phyloP scores from a whole-genome alignment of 1,140 invertebrate species.

The Drosophila sp. region DNA sequence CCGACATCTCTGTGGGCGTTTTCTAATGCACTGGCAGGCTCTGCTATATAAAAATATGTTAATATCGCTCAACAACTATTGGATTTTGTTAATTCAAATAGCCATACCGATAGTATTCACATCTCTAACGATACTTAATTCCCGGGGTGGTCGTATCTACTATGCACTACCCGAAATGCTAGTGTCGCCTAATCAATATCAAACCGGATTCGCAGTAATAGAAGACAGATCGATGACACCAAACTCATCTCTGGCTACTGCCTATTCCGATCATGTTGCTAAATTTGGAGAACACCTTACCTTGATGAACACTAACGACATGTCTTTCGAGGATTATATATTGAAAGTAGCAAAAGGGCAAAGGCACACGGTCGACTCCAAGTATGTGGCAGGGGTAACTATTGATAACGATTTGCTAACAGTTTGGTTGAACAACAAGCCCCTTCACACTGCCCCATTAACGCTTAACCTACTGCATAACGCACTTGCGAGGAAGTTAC shows the following conservation, averaged over 20 bases:
- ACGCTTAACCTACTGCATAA: conserved; percentile 87
- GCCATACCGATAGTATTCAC: conserved; percentile 86
- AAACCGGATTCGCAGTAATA: background rate
- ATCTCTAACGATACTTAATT: conserved; percentile 84
- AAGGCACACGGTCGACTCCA: conserved; percentile 39
- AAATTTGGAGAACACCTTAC: background rate
- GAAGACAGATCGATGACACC: background rate
- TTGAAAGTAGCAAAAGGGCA: background rate
- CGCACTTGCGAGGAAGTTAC: conserved; percentile 84
- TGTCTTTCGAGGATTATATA: conserved; percentile 20
- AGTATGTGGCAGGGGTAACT: conserved; percentile 73
- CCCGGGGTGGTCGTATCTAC: conserved; percentile 25
- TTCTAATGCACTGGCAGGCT: conserved; percentile 82
- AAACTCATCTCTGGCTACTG: background rate
- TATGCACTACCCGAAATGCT: conserved; percentile 19
- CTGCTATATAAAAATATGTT: conserved; percentile 86
- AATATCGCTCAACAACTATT: conserved; percentile 84
- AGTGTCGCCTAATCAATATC: conserved; percentile 27
- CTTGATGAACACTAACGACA: background rate
- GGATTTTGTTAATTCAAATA: conserved; percentile 85
- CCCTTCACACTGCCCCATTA: conserved; percentile 88
- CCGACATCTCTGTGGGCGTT: background rate
- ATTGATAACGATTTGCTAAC: conserved; percentile 80
- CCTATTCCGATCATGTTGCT: conserved; percentile 5
- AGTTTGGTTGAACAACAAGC: conserved; percentile 87